phyloP scores from a whole-genome alignment of 2,113 vertebrate genomes.

The Carassius auratus region DNA sequence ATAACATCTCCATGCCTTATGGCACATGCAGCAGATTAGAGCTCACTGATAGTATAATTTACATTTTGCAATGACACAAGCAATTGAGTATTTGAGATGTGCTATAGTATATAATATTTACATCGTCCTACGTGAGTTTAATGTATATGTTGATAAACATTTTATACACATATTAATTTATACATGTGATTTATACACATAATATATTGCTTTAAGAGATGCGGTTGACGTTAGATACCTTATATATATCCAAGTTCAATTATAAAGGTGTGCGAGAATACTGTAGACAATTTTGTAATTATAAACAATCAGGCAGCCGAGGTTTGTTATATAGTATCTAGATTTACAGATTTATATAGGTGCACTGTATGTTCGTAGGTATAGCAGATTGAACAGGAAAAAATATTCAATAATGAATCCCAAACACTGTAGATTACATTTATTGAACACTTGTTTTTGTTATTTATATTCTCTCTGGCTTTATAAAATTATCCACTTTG shows the following conservation, averaged over 20 bases:
- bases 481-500: background rate
- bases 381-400: background rate
- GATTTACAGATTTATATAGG: background rate
- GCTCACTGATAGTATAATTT: background rate
- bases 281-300: background rate
- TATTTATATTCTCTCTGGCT: background rate
- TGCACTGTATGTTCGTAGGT: background rate
- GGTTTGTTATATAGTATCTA: background rate
- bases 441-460: background rate
- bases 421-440: background rate
- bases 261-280: background rate
- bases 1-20: background rate
- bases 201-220: background rate
- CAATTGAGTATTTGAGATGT: background rate
- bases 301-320: background rate
- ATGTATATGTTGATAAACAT: background rate
- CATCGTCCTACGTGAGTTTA: background rate
- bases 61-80: background rate
- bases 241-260: background rate
- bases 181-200: no score
- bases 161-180: background rate
- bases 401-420: background rate
- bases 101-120: background rate
- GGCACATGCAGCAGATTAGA: background rate
- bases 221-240: background rate